Percentiles rank a stretch among this genome's conserved stretches.
phyloP scores from a whole-genome alignment of 1,140 invertebrate genomes.

The Delia radicum region DNA sequence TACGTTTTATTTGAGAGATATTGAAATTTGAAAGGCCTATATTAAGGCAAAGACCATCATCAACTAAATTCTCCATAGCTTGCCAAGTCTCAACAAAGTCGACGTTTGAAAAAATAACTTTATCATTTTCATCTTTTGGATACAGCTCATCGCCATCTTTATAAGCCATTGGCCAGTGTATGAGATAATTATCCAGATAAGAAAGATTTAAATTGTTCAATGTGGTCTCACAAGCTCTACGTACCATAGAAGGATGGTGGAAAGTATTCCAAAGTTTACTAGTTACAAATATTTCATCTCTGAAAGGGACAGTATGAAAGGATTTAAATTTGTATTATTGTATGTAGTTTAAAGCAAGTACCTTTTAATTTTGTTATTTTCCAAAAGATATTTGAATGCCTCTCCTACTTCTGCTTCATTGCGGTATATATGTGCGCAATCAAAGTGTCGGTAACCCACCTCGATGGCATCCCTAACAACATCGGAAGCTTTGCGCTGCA shows the following conservation, averaged over 20 bases:
- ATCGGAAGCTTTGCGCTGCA: slow-evolving; percentile 34
- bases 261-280: slow-evolving; percentile 59
- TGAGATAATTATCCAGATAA: slow-evolving; percentile 77
- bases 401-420: slow-evolving; percentile 77
- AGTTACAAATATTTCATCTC: slow-evolving; percentile 69
- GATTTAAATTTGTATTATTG: background rate
- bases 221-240: slow-evolving; percentile 56
- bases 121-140: slow-evolving; percentile 62
- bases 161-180: slow-evolving; percentile 74
- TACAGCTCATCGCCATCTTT: slow-evolving; percentile 54
- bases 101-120: slow-evolving; percentile 58
- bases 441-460: slow-evolving; percentile 78
- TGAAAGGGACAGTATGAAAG: slow-evolving; percentile 30
- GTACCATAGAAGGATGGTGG: slow-evolving; percentile 47
- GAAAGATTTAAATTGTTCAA: slow-evolving; percentile 65
- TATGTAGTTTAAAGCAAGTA: slow-evolving; percentile 36
- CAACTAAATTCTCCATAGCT: slow-evolving; percentile 77
- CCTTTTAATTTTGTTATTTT: slow-evolving; percentile 66
- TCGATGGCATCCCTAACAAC: slow-evolving; percentile 77
- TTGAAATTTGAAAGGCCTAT: slow-evolving; percentile 96
- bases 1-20: slow-evolving; percentile 71
- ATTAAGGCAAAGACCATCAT: slow-evolving; percentile 69
- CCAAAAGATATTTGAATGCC: slow-evolving; percentile 66
- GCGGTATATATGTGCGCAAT: slow-evolving; percentile 75
- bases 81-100: slow-evolving; percentile 91